Evolutionary conservation across 2,888 invertebrate genomes (phyloP), one percentile per base, ranked within the genome.

Genomic region (Andrena camellia): DNA sequence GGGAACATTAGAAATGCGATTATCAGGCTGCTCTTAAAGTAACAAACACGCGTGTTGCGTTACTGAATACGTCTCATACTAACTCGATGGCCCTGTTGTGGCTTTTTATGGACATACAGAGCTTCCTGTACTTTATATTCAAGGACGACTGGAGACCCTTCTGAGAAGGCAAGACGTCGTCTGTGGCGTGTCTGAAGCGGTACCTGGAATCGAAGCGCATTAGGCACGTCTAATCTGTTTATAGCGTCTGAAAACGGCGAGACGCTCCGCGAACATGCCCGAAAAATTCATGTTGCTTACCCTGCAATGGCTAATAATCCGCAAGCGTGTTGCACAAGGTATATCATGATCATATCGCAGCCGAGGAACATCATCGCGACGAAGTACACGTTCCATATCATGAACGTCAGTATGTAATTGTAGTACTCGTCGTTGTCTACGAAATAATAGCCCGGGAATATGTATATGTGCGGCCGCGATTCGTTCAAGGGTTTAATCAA

Each of bases 121-220:
- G 29, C 7, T 2, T 54, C 17, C 31, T 48, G 23, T 68, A 68
- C 23, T 20, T 3, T 8, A 48, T 8, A 13, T 50, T 20, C 31
- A 31, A 10, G 2, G 10, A 17, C 3, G 13, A 33, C 3, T 6
- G 5, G 4, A 1, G 2, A 4, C 2, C 29, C 2, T 8, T 6
- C 13, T 48, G 20, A 1, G 4, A 20, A 13, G 4, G 17, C 10
- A 17, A 5, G 10, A 35, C 0, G 0, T 60, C 33, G 10, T 10
- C 29, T 5, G 63, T 10, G 6, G 76, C 60, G 4, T 26, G 2
- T 33, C 63, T 42, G 31, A 70, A 76, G 10, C 71, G 71, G 52
- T 71, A 42, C 31, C 76, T 76, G 4, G 13, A 42, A 5, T 5
- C 42, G 42, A 42, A 4, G 42, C 4, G 48, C 13, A 2, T 48